phyloP scores from a whole-genome alignment of 2,113 vertebrate species.

The Odocoileus virginianus region DNA sequence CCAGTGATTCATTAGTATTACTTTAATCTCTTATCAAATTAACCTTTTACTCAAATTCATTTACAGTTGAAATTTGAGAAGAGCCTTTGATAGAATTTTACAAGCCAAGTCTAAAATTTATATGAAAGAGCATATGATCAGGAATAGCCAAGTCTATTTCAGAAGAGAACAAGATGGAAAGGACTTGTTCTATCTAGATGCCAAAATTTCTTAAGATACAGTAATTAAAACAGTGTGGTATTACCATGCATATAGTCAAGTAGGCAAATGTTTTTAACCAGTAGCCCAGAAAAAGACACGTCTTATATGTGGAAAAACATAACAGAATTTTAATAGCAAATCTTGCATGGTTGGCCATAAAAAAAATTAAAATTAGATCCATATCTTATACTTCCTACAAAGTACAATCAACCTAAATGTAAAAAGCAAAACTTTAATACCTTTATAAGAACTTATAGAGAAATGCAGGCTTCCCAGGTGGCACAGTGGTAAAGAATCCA shows the following conservation, averaged over 20 bases:
- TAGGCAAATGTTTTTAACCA: background rate
- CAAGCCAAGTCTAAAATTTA: background rate
- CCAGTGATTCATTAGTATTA: background rate
- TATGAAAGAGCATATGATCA: background rate
- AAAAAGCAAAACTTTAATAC: slow-evolving; percentile 11
- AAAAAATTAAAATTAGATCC: slow-evolving; percentile 5
- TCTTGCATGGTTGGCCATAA: background rate
- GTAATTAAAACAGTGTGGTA: background rate
- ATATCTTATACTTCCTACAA: background rate
- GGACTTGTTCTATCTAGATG: background rate
- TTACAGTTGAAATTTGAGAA: slow-evolving; percentile 20
- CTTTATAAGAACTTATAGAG: background rate
- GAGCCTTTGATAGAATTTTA: background rate
- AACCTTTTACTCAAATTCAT: background rate
- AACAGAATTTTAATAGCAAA: background rate
- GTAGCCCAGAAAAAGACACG: background rate
- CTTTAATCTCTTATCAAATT: background rate
- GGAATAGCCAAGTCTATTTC: background rate
- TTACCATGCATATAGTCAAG: background rate
- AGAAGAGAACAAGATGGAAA: background rate
- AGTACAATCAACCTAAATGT: slow-evolving; percentile 6
- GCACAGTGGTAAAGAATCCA: background rate
- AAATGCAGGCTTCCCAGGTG: background rate
- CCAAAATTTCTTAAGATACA: background rate
- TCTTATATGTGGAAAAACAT: background rate